A percentile compares a stretch with the other conserved stretches of the same genome.
phyloP scores from a whole-genome alignment of 2,797 vertebrate genomes.

The Sebastes goodei region DNA sequence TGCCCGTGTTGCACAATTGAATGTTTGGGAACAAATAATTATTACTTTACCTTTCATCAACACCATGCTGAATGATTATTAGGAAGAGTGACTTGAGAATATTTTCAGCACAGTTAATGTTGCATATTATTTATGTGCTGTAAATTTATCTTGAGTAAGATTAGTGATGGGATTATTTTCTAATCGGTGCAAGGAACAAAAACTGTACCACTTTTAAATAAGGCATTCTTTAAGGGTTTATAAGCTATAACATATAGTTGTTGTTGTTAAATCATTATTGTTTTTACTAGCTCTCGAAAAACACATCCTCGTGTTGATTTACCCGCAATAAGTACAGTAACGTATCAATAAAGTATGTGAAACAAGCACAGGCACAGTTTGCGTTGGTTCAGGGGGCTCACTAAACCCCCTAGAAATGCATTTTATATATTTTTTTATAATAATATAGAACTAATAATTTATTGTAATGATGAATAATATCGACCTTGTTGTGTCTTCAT shows the following conservation, averaged over 20 bases:
- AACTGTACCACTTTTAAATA: background rate
- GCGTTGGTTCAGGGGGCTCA: no score
- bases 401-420: no score
- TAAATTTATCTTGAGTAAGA: background rate
- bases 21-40: background rate
- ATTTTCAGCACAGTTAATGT: background rate
- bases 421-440: no score
- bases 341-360: background rate
- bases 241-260: background rate
- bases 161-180: background rate
- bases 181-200: background rate
- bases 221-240: background rate
- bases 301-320: background rate
- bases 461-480: no score
- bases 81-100: background rate
- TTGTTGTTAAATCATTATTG: background rate
- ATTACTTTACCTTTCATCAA: background rate
- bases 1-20: background rate
- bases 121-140: background rate
- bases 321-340: background rate
- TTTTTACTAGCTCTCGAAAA: background rate
- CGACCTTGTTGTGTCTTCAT: no score
- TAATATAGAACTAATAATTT: no score
- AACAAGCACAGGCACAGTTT: background rate
- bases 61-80: background rate